Evolutionary conservation across 2,113 vertebrate species (phyloP).

Genomic region (Girardinichthys multiradiatus): DNA sequence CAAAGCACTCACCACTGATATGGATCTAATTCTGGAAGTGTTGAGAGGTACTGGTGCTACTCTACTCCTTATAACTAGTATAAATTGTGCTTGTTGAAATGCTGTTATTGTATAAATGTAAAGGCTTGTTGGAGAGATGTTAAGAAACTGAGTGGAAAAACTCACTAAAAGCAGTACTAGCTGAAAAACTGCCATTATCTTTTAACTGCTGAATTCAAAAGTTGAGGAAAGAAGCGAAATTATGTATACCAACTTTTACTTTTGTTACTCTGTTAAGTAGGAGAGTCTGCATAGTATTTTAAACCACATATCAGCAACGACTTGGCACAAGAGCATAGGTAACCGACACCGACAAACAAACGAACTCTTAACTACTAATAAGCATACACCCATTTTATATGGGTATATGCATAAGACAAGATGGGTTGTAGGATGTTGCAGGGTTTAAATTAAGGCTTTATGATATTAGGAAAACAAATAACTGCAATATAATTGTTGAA

Average conservation of each 20-base stretch:
- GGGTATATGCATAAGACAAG: too few species aligned
- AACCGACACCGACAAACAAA: too few species aligned
- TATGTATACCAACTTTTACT: not conserved
- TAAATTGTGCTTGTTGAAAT: not conserved
- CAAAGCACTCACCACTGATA: constrained; percentile 93
- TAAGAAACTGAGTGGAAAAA: not conserved
- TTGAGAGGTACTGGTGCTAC: constrained; percentile 75
- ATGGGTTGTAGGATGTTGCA: too few species aligned
- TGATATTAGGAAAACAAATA: too few species aligned
- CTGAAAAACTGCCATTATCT: not conserved
- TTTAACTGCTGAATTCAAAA: not conserved
- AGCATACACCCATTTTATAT: too few species aligned
- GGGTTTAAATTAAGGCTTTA: too few species aligned
- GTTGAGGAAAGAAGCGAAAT: not conserved
- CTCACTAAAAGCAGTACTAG: not conserved
- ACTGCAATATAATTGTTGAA: too few species aligned
- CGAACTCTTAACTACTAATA: too few species aligned
- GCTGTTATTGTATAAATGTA: not conserved
- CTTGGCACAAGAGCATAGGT: too few species aligned
- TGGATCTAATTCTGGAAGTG: constrained; percentile 93
- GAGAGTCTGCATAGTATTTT: too few species aligned
- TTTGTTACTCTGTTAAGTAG: not conserved
- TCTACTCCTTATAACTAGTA: not conserved
- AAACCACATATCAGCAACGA: too few species aligned
- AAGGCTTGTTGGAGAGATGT: not conserved